phyloP scores from a whole-genome alignment of 2,797 vertebrate species.

The Pagetopsis macropterus region DNA sequence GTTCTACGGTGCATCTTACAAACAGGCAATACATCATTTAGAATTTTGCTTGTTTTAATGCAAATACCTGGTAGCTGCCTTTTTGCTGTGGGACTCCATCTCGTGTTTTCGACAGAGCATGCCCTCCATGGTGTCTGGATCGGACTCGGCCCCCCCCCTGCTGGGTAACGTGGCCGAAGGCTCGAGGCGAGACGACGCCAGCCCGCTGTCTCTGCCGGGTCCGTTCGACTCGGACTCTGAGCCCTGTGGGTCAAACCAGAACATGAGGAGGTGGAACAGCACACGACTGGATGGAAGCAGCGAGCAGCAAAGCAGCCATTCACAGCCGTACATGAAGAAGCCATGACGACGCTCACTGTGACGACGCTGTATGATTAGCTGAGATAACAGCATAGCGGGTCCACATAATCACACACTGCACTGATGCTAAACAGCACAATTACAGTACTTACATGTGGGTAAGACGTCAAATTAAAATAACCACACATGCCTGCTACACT shows the following conservation, averaged over 20 bases:
- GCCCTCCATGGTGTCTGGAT: constrained; percentile 88
- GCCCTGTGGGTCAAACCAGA: constrained; percentile 76
- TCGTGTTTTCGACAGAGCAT: constrained; percentile 92
- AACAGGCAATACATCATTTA: neutral
- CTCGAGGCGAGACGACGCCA: constrained; percentile 82
- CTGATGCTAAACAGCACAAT: constrained; percentile 24
- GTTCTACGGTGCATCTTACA: neutral
- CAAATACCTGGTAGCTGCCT: constrained; percentile 89
- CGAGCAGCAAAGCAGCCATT: constrained; percentile 65
- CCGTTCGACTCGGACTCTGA: constrained; percentile 86
- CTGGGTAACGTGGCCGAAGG: constrained; percentile 84
- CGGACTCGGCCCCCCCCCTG: constrained; percentile 79
- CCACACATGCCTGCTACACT: constrained; percentile 2
- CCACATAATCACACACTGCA: constrained; percentile 42
- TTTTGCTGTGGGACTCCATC: constrained; percentile 93
- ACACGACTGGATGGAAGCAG: constrained; percentile 9
- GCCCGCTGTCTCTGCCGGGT: constrained; percentile 82
- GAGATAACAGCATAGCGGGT: constrained; percentile 26
- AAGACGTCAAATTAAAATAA: constrained; percentile 26
- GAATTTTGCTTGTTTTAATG: neutral
- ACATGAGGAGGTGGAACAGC: constrained; percentile 26
- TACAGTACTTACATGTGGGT: constrained; percentile 5
- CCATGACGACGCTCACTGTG: constrained; percentile 61
- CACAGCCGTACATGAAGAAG: constrained; percentile 66
- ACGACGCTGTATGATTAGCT: constrained; percentile 50